These are phyloP conservation scores for Musca domestica DNA, from an alignment of 1,140 invertebrate species.

Conservation along the genomic window DNA sequence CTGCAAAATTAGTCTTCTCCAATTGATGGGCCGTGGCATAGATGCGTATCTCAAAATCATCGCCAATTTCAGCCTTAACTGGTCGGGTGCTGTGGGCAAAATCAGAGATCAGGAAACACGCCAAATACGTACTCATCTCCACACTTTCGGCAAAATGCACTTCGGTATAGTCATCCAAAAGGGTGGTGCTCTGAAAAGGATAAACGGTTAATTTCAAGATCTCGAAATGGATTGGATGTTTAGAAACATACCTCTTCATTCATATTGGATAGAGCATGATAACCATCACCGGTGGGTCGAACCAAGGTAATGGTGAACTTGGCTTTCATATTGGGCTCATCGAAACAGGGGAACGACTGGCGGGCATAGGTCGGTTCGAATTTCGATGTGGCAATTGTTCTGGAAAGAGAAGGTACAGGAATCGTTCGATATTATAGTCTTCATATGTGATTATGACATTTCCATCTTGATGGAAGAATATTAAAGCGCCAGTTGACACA, in stretches of 20 bases:
- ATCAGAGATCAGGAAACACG: conserved; percentile 89
- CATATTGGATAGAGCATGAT: conserved; percentile 82
- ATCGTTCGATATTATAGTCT: too few species aligned
- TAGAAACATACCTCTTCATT: conserved; percentile 44
- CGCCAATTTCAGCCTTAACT: conserved; percentile 58
- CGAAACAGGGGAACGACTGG: conserved; percentile 91
- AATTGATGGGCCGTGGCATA: conserved; percentile 73
- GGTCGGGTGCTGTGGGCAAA: conserved; percentile 64
- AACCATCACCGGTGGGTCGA: conserved; percentile 62
- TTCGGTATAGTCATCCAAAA: conserved; percentile 38
- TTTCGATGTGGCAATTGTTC: conserved; percentile 82
- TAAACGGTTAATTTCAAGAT: not conserved
- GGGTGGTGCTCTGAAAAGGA: conserved; percentile 21
- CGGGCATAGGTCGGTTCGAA: conserved; percentile 92
- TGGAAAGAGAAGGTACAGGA: conserved; percentile 49
- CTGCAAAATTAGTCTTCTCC: conserved; percentile 76
- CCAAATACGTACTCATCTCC: conserved; percentile 91
- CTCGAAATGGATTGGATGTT: too few species aligned
- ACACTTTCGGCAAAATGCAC: conserved; percentile 74
- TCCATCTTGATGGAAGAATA: too few species aligned
- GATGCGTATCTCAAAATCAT: conserved; percentile 65
- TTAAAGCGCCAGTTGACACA: too few species aligned
- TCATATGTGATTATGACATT: too few species aligned
- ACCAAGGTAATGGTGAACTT: conserved; percentile 76
- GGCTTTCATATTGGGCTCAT: conserved; percentile 92